Percentiles rank a stretch among this genome's conserved stretches.
Conservation (phyloP, 2,888 invertebrate species). For the Drosophila differens region DNA sequence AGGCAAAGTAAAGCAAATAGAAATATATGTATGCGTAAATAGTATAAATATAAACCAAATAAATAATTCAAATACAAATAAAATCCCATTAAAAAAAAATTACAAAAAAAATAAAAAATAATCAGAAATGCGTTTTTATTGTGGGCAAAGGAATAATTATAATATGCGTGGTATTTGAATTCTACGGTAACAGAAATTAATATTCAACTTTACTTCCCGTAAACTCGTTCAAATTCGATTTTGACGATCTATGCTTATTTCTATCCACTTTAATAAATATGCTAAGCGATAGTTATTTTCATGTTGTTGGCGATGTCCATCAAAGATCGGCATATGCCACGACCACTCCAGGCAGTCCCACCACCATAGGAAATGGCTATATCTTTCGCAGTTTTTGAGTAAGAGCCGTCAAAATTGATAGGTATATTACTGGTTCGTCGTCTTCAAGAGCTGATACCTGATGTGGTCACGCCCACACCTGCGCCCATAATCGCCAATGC, state of each 20-base stretch:
- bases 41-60: constrained; percentile 70
- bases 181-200: not conserved
- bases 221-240: not conserved
- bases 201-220: not conserved
- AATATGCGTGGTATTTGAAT: not conserved
- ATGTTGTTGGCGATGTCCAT: no score
- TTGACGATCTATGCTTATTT: not conserved
- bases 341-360: no score
- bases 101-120: constrained; percentile 10
- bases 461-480: no score
- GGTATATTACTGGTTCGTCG: no score
- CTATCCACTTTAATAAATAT: not conserved
- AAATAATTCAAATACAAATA: constrained; percentile 69
- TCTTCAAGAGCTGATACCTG: no score
- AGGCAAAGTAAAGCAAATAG: constrained; percentile 14
- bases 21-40: constrained; percentile 62
- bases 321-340: no score
- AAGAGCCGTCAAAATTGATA: no score
- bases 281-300: not conserved
- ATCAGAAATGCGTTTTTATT: not conserved
- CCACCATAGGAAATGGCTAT: no score
- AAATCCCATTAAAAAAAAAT: constrained; percentile 56
- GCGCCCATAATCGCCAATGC: no score
- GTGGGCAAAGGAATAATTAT: not conserved
- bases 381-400: no score